Percentiles rank a stretch among this genome's conserved stretches.
Evolutionary conservation across 2,888 invertebrate species (phyloP).

Genomic region (Pachydiplax longipennis): DNA sequence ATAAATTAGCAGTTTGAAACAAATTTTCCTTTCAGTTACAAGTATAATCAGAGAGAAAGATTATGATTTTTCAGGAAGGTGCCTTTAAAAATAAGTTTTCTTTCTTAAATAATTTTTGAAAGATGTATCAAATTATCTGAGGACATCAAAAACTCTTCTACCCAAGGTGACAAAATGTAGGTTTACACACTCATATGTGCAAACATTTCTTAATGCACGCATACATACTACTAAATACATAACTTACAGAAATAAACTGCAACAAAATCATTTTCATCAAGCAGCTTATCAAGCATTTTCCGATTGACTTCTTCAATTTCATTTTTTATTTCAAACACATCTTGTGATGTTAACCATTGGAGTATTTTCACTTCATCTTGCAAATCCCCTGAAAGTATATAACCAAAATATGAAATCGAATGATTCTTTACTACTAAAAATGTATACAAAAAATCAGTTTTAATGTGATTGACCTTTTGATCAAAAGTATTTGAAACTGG

Average conservation of each 20-base stretch:
- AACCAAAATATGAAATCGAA: neutral
- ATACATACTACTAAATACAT: neutral
- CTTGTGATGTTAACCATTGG: constrained; percentile 91
- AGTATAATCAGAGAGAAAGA: too few species aligned
- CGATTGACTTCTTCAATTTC: constrained; percentile 97
- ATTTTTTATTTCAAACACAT: constrained; percentile 93
- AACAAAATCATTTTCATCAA: constrained; percentile 94
- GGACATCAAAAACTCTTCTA: too few species aligned
- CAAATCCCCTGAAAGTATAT: constrained; percentile 68
- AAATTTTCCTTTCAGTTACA: too few species aligned
- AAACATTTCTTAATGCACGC: neutral
- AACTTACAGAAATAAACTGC: constrained; percentile 94
- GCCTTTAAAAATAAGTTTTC: too few species aligned
- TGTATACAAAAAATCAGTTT: too few species aligned
- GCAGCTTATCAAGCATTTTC: constrained; percentile 93
- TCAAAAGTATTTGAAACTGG: too few species aligned
- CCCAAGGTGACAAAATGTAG: too few species aligned
- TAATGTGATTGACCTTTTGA: too few species aligned
- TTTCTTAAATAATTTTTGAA: too few species aligned
- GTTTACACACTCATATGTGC: neutral
- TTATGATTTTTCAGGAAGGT: too few species aligned
- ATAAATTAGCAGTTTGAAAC: too few species aligned
- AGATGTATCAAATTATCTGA: too few species aligned
- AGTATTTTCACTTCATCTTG: constrained; percentile 85
- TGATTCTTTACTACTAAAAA: neutral